phyloP scores from a whole-genome alignment of 2,888 invertebrate genomes.

The Hyposoter didymator region DNA sequence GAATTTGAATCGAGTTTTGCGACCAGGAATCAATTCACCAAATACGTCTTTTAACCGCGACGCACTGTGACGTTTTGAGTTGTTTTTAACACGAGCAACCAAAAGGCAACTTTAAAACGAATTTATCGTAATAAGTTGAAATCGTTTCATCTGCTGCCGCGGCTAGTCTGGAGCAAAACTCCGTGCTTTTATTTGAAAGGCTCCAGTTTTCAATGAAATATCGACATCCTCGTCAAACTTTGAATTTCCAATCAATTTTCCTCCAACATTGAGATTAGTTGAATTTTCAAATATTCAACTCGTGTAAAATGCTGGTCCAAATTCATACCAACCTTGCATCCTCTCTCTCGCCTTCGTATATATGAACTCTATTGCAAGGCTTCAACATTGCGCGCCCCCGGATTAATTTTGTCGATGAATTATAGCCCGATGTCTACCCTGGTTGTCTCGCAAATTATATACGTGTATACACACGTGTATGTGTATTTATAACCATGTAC shows the following conservation, averaged over 20 bases:
- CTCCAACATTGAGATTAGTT: background rate
- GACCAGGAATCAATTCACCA: background rate
- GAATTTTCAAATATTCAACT: background rate
- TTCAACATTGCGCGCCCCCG: slow-evolving; percentile 55
- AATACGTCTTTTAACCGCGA: background rate
- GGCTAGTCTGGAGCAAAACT: background rate
- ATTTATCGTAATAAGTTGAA: background rate
- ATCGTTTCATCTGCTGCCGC: too few relatives aligned
- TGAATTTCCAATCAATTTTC: background rate
- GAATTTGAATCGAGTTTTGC: background rate
- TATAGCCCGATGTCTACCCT: slow-evolving; percentile 62
- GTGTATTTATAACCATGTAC: slow-evolving; percentile 32
- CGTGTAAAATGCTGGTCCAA: slow-evolving; percentile 11
- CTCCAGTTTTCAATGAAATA: background rate
- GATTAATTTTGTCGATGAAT: slow-evolving; percentile 69
- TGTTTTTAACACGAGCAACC: background rate
- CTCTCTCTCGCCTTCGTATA: background rate
- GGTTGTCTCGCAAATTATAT: slow-evolving; percentile 64
- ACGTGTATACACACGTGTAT: slow-evolving; percentile 32
- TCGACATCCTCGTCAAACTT: background rate
- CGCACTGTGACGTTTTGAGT: background rate
- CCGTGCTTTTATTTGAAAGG: background rate
- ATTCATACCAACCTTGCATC: slow-evolving; percentile 17
- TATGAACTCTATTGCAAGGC: slow-evolving; percentile 43
- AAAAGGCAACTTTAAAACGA: background rate